These are phyloP conservation scores for Piezodorus guildinii DNA, from an alignment of 1,140 invertebrate species.

Conservation along the genomic window DNA sequence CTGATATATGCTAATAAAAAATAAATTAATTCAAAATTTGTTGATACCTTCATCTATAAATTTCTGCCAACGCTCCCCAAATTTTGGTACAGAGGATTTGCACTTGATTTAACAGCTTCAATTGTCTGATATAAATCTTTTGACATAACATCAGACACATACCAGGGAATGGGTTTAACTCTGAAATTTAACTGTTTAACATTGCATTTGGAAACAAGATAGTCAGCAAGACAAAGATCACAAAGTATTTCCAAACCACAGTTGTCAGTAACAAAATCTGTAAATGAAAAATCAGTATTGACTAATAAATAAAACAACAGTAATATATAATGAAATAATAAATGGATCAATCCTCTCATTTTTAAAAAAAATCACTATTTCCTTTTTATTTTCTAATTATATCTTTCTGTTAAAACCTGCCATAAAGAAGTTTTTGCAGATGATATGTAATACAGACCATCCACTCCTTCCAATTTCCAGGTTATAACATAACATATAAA, in stretches of 20 bases:
- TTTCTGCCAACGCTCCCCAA: slow-evolving; percentile 44
- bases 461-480: too few relatives aligned
- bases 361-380: too few relatives aligned
- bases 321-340: too few relatives aligned
- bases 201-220: slow-evolving; percentile 53
- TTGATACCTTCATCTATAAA: slow-evolving; percentile 9
- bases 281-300: slow-evolving; percentile 22
- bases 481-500: too few relatives aligned
- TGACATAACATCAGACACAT: slow-evolving; percentile 78
- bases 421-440: too few relatives aligned
- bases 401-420: too few relatives aligned
- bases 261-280: slow-evolving; percentile 86
- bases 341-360: too few relatives aligned
- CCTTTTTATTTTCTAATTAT: too few relatives aligned
- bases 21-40: too few relatives aligned
- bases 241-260: slow-evolving; percentile 85
- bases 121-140: slow-evolving; percentile 66
- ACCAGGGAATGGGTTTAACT: slow-evolving; percentile 90
- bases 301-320: too few relatives aligned
- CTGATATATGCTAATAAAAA: too few relatives aligned
- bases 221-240: slow-evolving; percentile 79
- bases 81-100: slow-evolving; percentile 29
- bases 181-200: slow-evolving; percentile 67
- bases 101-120: slow-evolving; percentile 36
- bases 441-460: too few relatives aligned